phyloP scores from a whole-genome alignment of 53 echinoderm and acorn worm species.

The Temnopleurus reevesii region DNA sequence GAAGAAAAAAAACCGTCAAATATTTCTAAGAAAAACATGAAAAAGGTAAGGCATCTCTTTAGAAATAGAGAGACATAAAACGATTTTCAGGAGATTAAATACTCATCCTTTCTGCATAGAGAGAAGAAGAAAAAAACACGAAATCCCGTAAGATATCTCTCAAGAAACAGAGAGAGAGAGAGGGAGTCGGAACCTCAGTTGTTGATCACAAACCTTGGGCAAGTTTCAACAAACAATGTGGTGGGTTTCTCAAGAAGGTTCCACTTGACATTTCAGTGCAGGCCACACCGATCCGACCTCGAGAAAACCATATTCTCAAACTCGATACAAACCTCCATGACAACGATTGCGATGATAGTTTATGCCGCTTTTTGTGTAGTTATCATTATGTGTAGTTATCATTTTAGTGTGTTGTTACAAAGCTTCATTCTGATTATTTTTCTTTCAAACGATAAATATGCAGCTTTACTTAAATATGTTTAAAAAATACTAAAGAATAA shows the following conservation, averaged over 20 bases:
- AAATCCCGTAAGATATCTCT: background rate
- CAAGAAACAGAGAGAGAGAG: background rate
- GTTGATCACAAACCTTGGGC: background rate
- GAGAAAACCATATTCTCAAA: background rate
- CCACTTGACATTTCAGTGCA: slow-evolving; percentile 25
- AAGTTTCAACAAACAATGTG: slow-evolving; percentile 28
- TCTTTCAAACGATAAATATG: no score
- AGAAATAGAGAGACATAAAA: no score
- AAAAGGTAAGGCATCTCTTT: no score
- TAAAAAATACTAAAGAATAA: no score
- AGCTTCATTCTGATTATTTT: no score
- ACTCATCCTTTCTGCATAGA: no score
- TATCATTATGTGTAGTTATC: no score
- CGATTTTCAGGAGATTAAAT: no score
- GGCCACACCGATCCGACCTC: slow-evolving; percentile 13
- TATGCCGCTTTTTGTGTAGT: slow-evolving; percentile 33
- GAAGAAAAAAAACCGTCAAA: no score
- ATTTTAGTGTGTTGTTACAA: no score
- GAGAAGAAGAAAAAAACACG: background rate
- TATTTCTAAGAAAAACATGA: no score
- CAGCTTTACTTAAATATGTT: no score
- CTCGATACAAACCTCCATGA: slow-evolving; percentile 13
- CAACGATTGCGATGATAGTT: background rate
- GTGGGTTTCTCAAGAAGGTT: background rate
- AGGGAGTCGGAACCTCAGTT: background rate